These are phyloP conservation scores for Antennarius striatus DNA, from an alignment of 2,113 vertebrate genomes.

Conservation along the genomic window DNA sequence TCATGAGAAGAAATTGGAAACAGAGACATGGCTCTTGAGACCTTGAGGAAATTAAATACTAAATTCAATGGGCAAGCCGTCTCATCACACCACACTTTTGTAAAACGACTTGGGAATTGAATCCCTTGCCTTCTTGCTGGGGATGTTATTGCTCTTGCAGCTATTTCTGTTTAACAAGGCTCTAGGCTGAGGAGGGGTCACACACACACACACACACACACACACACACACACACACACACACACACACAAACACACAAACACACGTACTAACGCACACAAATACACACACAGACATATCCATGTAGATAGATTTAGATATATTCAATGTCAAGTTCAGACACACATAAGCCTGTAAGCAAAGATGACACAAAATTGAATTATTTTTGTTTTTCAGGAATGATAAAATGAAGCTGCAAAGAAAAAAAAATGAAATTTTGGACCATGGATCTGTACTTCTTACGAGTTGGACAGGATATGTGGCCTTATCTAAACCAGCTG, in stretches of 20 bases:
- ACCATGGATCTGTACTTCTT: not conserved
- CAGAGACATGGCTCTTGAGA: slow-evolving; percentile 64
- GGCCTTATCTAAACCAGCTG: not conserved
- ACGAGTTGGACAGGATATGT: not conserved
- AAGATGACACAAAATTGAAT: too few relatives aligned
- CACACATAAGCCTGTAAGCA: too few relatives aligned
- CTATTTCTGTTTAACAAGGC: slow-evolving; percentile 63
- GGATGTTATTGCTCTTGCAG: slow-evolving; percentile 66
- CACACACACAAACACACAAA: not conserved
- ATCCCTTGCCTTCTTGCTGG: slow-evolving; percentile 62
- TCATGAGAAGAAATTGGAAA: slow-evolving; percentile 69
- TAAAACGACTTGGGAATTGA: slow-evolving; percentile 70
- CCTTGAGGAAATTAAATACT: slow-evolving; percentile 73
- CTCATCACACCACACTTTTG: slow-evolving; percentile 67
- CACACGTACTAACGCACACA: not conserved
- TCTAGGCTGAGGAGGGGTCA: slow-evolving; percentile 23
- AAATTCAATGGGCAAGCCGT: slow-evolving; percentile 62
- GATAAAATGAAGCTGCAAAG: not conserved
- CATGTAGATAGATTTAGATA: not conserved
- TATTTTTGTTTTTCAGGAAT: not conserved
- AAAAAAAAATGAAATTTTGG: too few relatives aligned
- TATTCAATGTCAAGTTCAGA: not conserved
- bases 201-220: not conserved
- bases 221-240: not conserved
- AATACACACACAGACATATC: not conserved